Conservation (phyloP, 1,140 invertebrate species). For the Hormaphis cornu region DNA sequence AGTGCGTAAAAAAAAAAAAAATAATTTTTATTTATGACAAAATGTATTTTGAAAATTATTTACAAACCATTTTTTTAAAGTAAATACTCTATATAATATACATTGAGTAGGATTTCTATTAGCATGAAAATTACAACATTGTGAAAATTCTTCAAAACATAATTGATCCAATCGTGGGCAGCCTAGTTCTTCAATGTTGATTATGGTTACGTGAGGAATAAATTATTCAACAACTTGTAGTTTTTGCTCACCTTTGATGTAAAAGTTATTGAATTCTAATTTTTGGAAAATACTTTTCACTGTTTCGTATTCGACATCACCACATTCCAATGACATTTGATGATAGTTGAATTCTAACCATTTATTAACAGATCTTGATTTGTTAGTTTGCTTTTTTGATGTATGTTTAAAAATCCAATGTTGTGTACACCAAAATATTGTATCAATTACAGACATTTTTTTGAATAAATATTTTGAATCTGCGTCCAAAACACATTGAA, state of each 20-base stretch:
- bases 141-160: too few species aligned
- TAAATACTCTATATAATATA: too few species aligned
- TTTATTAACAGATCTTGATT: neutral
- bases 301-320: neutral
- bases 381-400: neutral
- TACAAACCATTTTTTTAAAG: too few species aligned
- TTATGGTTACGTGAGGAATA: neutral
- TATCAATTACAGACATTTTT: neutral
- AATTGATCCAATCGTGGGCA: neutral
- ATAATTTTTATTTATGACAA: too few species aligned
- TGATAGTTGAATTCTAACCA: neutral
- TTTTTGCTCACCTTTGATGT: neutral
- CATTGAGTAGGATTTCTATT: too few species aligned
- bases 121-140: too few species aligned
- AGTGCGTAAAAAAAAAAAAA: too few species aligned
- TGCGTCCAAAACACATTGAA: neutral
- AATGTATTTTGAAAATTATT: too few species aligned
- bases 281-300: neutral
- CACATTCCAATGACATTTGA: neutral
- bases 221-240: neutral
- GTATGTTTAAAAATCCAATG: neutral
- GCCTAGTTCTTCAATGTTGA: neutral
- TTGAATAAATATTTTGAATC: neutral
- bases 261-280: neutral
- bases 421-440: neutral